These are phyloP conservation scores for Thereva nobilitata DNA, from an alignment of 2,888 invertebrate species.

Conservation along the genomic window DNA sequence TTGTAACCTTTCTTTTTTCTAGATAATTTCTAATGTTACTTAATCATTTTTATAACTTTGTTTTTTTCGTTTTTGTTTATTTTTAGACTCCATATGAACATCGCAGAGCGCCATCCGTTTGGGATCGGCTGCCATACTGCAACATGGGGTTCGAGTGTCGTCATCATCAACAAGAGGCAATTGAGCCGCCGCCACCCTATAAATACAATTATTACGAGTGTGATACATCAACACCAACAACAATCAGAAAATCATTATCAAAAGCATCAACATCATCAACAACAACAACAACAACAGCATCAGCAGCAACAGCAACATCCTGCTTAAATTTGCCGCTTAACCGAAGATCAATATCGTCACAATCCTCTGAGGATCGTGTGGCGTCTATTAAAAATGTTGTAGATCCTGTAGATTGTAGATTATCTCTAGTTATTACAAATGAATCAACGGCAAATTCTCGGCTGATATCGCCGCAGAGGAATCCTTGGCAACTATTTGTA, in stretches of 20 bases:
- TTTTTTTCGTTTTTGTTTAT: slow-evolving; percentile 8
- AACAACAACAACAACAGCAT: not conserved
- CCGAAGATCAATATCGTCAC: slow-evolving; percentile 12
- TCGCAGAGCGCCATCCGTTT: slow-evolving; percentile 29
- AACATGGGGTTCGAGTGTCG: slow-evolving; percentile 30
- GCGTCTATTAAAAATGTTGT: slow-evolving; percentile 35
- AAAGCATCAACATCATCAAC: slow-evolving; percentile 17
- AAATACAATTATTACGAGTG: slow-evolving; percentile 18
- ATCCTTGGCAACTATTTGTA: slow-evolving; percentile 40
- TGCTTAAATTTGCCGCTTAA: slow-evolving; percentile 14
- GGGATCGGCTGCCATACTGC: slow-evolving; percentile 33
- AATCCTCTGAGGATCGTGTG: slow-evolving; percentile 24
- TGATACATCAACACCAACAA: slow-evolving; percentile 23
- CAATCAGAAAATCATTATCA: not conserved
- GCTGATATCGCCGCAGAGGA: slow-evolving; percentile 34
- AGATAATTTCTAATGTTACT: not conserved
- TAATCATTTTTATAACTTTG: not conserved
- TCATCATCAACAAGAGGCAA: slow-evolving; percentile 2
- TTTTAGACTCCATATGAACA: slow-evolving; percentile 29
- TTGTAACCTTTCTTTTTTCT: no score
- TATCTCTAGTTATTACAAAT: slow-evolving; percentile 41
- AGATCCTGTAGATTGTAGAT: slow-evolving; percentile 41
- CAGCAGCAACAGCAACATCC: slow-evolving; percentile 16
- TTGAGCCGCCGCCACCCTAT: not conserved
- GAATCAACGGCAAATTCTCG: slow-evolving; percentile 26